Evolutionary conservation across 2,113 vertebrate species (phyloP).

Genomic region (Columba livia): DNA sequence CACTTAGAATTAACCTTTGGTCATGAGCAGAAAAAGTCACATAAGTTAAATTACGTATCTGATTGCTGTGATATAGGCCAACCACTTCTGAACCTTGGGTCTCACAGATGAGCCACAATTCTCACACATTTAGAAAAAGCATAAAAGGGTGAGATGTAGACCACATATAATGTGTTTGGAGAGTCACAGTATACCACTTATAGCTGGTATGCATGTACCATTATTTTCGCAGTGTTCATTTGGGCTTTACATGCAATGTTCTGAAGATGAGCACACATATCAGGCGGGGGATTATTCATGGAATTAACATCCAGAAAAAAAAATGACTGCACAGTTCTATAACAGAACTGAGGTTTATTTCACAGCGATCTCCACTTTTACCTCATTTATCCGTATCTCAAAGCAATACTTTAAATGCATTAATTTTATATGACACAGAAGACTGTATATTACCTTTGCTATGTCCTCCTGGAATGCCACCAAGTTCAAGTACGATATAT

Average conservation of each 20-base stretch:
- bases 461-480: conserved; percentile 95
- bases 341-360: not conserved
- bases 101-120: not conserved
- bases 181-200: not conserved
- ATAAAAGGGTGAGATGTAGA: not conserved
- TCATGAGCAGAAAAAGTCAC: not conserved
- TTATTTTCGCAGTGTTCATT: not conserved
- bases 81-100: not conserved
- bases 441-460: conserved; percentile 83
- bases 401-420: not conserved
- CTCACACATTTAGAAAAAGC: not conserved
- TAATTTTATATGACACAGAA: not conserved
- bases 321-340: not conserved
- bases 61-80: not conserved
- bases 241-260: not conserved
- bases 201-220: rapidly evolving
- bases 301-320: not conserved
- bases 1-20: not conserved
- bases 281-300: no score
- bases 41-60: not conserved
- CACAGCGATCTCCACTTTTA: not conserved
- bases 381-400: rapidly evolving
- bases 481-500: conserved; percentile 94
- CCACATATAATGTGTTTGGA: not conserved
- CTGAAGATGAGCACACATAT: not conserved